Evolutionary conservation across 2,797 vertebrate genomes (phyloP), one percentile per base, ranked within the genome.

Genomic region (Sparidentex hasta): DNA sequence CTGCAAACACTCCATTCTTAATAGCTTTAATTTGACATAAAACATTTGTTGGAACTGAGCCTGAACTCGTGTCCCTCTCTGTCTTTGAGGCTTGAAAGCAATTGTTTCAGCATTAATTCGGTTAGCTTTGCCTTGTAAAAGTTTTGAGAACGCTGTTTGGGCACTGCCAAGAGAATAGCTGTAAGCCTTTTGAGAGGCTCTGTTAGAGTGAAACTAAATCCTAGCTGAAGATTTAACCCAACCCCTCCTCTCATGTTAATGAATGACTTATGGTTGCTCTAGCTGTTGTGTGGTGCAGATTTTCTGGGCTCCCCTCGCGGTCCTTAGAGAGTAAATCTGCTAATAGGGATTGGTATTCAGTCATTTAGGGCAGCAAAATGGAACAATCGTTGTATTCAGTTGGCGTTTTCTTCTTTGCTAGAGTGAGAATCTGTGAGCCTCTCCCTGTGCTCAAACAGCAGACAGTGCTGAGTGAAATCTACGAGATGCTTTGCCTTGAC

Each of bases 161-260:
- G 59, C 78, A 43, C 70, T 86, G 82, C 88, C 79, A 69, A 84
- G 90, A 90, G 88, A 92, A 90, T 87, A 80, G 80, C 78, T 83
- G 58, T 89, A 93, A 93, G 91, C 90, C 87, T 91, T 38, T 67
- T 90, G 81, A 88, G 81, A 92, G 79, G 87, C 87, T 92, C 85
- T 83, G 85, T 65, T 85, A 17, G 83, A 92, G 85, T 89, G 90
- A 90, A 93, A 91, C 87, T 90, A 93, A 94, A 91, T 80, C 93
- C 90, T 29, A 65, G 68, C 81, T 68, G 72, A 76, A 88, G 87
- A 85, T 85, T 94, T 83, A 91, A 83, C 88, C 71, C 79, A 63
- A 66, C 80, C 87, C 79, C 77, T 83, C 72, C 71, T 76, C 63
- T 87, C 87, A 79, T 82, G 85, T 73, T 92, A 92, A 93, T 83